Evolutionary conservation across 2,797 vertebrate genomes (phyloP).

Genomic region (Phaenicophaeus curvirostris): DNA sequence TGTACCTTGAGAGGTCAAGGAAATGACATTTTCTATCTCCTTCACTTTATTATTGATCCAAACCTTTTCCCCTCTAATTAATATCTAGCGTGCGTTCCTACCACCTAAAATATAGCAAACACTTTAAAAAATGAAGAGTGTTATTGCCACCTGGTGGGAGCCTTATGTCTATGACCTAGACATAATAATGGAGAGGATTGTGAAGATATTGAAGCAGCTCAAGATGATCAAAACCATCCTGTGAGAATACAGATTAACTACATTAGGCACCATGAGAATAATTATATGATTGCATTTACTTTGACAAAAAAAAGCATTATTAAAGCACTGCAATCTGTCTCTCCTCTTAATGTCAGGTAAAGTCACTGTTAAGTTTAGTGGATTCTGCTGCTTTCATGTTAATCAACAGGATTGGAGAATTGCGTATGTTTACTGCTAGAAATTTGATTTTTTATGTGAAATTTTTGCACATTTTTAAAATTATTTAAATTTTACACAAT

Average conservation of each 20-base stretch:
- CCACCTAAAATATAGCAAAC: background rate
- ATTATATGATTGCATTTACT: background rate
- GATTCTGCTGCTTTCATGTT: background rate
- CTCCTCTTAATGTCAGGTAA: background rate
- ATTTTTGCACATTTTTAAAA: background rate
- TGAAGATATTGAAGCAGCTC: background rate
- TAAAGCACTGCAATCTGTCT: background rate
- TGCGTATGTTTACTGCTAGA: background rate
- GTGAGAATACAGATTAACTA: background rate
- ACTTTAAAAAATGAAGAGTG: background rate
- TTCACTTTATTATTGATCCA: background rate
- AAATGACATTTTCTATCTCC: background rate
- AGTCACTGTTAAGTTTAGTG: background rate
- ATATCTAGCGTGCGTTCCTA: background rate
- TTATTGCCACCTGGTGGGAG: slow-evolving; percentile 50
- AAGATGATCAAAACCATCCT: background rate
- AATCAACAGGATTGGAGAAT: background rate
- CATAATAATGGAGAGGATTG: background rate
- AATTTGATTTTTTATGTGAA: background rate
- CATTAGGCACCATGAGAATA: background rate
- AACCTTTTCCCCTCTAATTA: background rate
- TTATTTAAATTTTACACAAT: background rate
- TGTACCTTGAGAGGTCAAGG: background rate
- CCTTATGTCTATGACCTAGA: background rate
- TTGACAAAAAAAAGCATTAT: background rate